Conservation (phyloP, 2,113 vertebrate species). For the Percopsis transmontana region DNA sequence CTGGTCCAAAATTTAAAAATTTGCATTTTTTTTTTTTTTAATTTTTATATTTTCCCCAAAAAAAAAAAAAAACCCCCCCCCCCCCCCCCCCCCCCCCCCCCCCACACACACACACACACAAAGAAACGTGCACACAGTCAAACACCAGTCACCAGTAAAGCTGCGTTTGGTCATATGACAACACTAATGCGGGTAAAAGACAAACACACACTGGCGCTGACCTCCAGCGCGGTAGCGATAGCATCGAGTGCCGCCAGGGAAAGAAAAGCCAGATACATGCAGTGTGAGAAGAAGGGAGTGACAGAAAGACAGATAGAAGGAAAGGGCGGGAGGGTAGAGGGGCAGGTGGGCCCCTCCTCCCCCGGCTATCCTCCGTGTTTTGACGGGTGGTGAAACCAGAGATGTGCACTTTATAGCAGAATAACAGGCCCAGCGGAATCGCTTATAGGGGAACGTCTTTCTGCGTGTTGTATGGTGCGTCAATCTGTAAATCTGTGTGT, state of each 20-base stretch:
- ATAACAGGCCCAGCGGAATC: not conserved
- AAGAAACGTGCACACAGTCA: not conserved
- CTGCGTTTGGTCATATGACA: slow-evolving; percentile 41
- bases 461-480: slow-evolving; percentile 10
- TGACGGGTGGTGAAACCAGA: not conserved
- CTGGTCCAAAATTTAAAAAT: too few species aligned
- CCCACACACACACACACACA: not conserved
- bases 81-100: too few species aligned
- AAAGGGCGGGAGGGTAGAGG: slow-evolving; percentile 28
- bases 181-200: slow-evolving; percentile 57
- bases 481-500: not conserved
- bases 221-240: slow-evolving; percentile 50
- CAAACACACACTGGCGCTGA: slow-evolving; percentile 59
- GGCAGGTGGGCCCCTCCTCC: not conserved
- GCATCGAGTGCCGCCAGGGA: slow-evolving; percentile 43
- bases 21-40: too few species aligned
- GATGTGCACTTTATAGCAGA: not conserved
- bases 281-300: slow-evolving; percentile 25
- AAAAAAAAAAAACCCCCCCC: too few species aligned
- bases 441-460: slow-evolving; percentile 8
- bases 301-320: slow-evolving; percentile 6
- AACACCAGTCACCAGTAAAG: slow-evolving; percentile 16
- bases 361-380: not conserved
- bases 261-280: slow-evolving; percentile 20
- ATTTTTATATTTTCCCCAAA: too few species aligned